Evolutionary conservation across 2,797 vertebrate genomes (phyloP), one percentile per base, ranked within the genome.

Genomic region (Anguilla megastoma): DNA sequence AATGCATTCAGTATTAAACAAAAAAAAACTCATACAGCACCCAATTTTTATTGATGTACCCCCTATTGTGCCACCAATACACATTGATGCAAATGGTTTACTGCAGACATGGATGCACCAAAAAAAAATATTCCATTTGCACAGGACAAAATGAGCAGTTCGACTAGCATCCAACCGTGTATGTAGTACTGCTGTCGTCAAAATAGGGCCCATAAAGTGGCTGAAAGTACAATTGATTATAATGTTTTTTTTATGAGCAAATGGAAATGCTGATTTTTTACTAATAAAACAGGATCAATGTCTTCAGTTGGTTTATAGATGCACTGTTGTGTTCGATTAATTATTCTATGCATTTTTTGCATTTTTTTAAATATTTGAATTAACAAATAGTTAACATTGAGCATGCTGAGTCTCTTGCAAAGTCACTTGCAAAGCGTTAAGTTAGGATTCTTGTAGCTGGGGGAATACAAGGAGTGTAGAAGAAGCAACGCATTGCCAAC

Each of bases 211-310:
- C 30, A 33, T 52, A 27, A 54, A 6, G 41, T 54, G 24, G 24
- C 3, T 48, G 0, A 84, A 84, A 84, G 82, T 30, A 12, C 1
- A 27, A 8, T 24, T 27, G 24, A 52, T n/a, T 86, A 86, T 90
- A 89, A 54, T 89, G 89, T 2, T 52, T 84, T 60, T 54, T 84
- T 27, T 91, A 30, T 14, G 24, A 86, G 87, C 87, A 52, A 88
- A 90, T 5, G 90, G 56, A 90, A 92, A 91, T 87, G 80, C 85
- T 63, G 89, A 87, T 80, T 92, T 92, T 80, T 45, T 87, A 91
- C 90, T 94, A 92, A 92, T 90, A 89, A 90, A 90, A 91, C 91
- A 94, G 91, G 85, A 94, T 94, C 94, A 93, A 93, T 95, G 92
- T 45, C 89, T 92, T 94, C 92, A 94, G 95, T 95, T 93, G 93